Conservation (phyloP, 2,797 vertebrate genomes). For the Morus bassanus region DNA sequence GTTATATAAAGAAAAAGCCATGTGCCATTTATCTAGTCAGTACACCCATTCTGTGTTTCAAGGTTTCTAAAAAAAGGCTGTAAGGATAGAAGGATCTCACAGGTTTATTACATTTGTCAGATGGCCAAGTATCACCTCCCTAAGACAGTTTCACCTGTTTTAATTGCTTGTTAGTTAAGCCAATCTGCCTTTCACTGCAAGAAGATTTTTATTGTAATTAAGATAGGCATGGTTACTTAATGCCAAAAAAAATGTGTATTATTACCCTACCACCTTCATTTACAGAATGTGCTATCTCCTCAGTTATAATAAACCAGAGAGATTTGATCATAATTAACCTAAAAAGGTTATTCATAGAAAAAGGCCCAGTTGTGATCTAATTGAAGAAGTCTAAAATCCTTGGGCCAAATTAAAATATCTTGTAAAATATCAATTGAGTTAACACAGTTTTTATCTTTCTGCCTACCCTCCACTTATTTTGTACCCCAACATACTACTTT, state of each 20-base stretch:
- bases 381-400: constrained; percentile 8
- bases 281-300: not conserved
- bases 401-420: not conserved
- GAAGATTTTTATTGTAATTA: constrained; percentile 10
- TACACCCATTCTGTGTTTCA: not conserved
- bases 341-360: constrained; percentile 9
- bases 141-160: not conserved
- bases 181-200: not conserved
- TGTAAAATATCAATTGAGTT: not conserved
- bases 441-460: not conserved
- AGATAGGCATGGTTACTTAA: constrained; percentile 3
- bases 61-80: not conserved
- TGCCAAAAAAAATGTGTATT: not conserved
- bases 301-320: not conserved
- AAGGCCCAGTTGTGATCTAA: not conserved
- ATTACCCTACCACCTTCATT: constrained; percentile 9
- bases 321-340: constrained; percentile 8
- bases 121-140: not conserved
- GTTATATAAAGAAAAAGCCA: not conserved
- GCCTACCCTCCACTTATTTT: not conserved
- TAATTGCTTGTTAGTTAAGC: constrained; percentile 42
- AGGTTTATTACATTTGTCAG: not conserved
- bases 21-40: not conserved
- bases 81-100: not conserved
- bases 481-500: not conserved